Base-by-base conservation (phyloP, 2,113 vertebrate species). In the Diphyllodes magnificus region DNA sequence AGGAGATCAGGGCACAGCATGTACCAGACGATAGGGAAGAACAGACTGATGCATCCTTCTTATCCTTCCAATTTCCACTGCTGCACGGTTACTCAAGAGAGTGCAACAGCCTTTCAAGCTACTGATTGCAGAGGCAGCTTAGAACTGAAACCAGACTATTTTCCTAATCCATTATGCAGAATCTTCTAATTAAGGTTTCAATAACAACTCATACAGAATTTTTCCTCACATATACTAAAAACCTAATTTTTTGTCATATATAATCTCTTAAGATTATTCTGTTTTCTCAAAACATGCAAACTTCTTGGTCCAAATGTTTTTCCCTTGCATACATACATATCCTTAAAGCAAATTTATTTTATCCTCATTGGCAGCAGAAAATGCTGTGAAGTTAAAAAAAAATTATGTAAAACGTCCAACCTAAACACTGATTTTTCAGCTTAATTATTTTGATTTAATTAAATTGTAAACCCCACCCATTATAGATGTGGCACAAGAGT, bases 1-100 rank as follows among this genome's bases (percentile, higher is more conserved):
- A 81, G 90, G 56, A 94, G 93, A 93, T 96, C 86, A 91, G 91
- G 72, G 79, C 80, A 91, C 86, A 91, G 64, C 47, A 24, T 73
- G 84, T 72, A 82, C 59, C 78, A 90, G 64, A n/a, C 1, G 64
- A 96, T 91, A 96, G 93, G 59, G 70, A 82, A 50, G 76, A 95
- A 63, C 77, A 91, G 86, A 95, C 37, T 14, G 77, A 93, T 89
- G 50, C 25, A 77, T 72, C 86, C 66, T 90, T 88, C 93, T 83
- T 93, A 93, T n/a, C 89, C 83, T 83, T 95, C 47, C 28, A 33
- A 66, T 89, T 95, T 92, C 68, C 59, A 78, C 37, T 42, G 56
- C 76, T 86, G 64, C 42, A 82, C 89, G 93, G 59, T 94, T 85
- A 93, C 77, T 95, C 82, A 82, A 83, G 37, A 76, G 13, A 72